Percentiles rank a stretch among this genome's conserved stretches.
These are phyloP conservation scores for Euthynnus affinis DNA, from an alignment of 2,797 vertebrate genomes.

Conservation along the genomic window DNA sequence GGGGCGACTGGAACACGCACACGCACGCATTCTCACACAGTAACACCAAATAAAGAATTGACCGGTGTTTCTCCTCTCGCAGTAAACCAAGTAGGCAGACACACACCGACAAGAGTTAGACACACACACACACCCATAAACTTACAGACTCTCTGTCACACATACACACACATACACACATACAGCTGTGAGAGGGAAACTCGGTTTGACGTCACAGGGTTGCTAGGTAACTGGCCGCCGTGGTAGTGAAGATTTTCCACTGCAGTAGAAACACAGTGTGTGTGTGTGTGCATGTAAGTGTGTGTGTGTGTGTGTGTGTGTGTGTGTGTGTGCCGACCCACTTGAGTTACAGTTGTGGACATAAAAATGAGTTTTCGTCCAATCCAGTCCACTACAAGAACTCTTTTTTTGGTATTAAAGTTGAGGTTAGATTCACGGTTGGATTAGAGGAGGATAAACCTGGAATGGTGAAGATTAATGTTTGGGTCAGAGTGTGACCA, in stretches of 20 bases:
- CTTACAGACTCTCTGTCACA: constrained; percentile 42
- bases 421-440: background rate
- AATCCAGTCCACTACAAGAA: constrained; percentile 1
- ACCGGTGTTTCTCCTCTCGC: constrained; percentile 78
- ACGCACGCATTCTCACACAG: background rate
- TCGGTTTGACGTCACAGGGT: constrained; percentile 88
- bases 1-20: constrained; percentile 1
- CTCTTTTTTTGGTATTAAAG: constrained; percentile 19
- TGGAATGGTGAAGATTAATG: background rate
- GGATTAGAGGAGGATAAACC: constrained; percentile 11
- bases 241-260: constrained; percentile 90
- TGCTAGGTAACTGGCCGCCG: constrained; percentile 84
- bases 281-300: constrained; percentile 40
- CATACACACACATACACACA: constrained; percentile 38
- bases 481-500: constrained; percentile 9
- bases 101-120: constrained; percentile 25
- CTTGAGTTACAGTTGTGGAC: constrained; percentile 55
- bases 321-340: constrained; percentile 38
- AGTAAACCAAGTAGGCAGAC: constrained; percentile 37
- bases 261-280: constrained; percentile 73
- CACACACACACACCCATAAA: constrained; percentile 51
- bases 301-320: constrained; percentile 40
- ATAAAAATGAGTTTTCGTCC: constrained; percentile 18
- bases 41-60: constrained; percentile 65
- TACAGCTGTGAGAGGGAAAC: constrained; percentile 89